Evolutionary conservation across 2,797 vertebrate species (phyloP), one percentile per base, ranked within the genome.

Genomic region (Pseudochaenichthys georgianus): DNA sequence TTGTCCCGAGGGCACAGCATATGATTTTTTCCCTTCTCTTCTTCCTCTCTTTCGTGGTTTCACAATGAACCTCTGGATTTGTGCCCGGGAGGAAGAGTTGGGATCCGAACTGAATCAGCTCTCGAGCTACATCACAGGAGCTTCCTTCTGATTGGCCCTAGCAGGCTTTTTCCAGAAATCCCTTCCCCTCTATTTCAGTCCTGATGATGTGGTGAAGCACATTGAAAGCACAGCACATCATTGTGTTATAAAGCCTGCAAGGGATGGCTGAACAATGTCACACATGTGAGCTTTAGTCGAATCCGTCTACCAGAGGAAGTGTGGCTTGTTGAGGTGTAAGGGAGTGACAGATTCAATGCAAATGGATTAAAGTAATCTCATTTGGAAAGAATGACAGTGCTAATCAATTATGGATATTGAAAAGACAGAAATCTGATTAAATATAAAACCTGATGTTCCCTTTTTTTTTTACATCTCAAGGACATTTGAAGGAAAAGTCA

Each of bases 61-160:
- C 85, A 87, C 85, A 88, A 83, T 88, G 83, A 87, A 86, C 81
- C 80, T 70, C 78, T 88, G 89, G 84, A 88, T 82, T 66, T 77
- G 69, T 70, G 81, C 83, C 90, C 45, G 13, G 66, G n/a, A 84
- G 88, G 82, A 74, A 80, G 77, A 76, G 62, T 41, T 8, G 57
- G 60, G 69, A 80, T 84, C 78, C 47, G 47, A 69, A 84, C 79
- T 77, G 87, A 92, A 84, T 90, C 88, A 75, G 87, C 75, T 86
- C 80, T 80, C 70, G 31, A 62, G 77, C 80, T 64, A 17, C 83
- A 74, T 80, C 78, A 85, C 81, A 82, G 75, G 69, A 83, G 66
- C 84, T 55, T 80, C 78, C 50, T 75, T 70, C 84, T 86, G 85
- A 88, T 87, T 88, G 83, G 82, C 43, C 23, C 69, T 23, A 13